Percentiles rank a stretch among this genome's conserved stretches.
phyloP scores from a whole-genome alignment of 2,113 vertebrate genomes.

The Charina bottae region DNA sequence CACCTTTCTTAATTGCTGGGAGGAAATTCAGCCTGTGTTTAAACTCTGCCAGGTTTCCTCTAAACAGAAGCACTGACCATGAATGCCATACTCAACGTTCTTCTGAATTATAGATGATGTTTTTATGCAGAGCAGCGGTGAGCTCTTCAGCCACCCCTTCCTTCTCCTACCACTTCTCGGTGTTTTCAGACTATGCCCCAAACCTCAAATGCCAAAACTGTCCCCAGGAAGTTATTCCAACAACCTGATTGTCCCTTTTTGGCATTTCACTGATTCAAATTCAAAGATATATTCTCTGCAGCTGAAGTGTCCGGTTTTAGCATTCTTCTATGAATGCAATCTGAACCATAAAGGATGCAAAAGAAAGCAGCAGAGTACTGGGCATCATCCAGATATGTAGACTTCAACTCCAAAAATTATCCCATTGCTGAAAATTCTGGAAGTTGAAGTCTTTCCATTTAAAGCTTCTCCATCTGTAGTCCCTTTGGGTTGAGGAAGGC shows the following conservation, averaged over 20 bases:
- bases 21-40: conserved; percentile 24
- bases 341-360: background rate
- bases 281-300: background rate
- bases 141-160: conserved; percentile 21
- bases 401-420: background rate
- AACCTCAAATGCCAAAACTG: background rate
- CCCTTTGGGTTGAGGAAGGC: background rate
- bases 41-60: conserved; percentile 19
- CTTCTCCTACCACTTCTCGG: background rate
- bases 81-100: conserved; percentile 32
- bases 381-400: background rate
- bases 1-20: conserved; percentile 3
- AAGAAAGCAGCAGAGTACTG: background rate
- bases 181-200: conserved; percentile 1
- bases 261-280: background rate
- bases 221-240: background rate
- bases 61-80: background rate
- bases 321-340: background rate
- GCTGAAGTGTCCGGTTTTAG: too few relatives aligned
- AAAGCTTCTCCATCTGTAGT: background rate
- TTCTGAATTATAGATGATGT: conserved; percentile 19
- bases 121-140: conserved; percentile 34
- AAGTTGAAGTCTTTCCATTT: background rate
- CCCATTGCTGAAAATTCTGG: background rate
- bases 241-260: background rate